These are phyloP conservation scores for Bursaphelenchus mucronatus DNA, from an alignment of 1,140 invertebrate species.

Conservation along the genomic window DNA sequence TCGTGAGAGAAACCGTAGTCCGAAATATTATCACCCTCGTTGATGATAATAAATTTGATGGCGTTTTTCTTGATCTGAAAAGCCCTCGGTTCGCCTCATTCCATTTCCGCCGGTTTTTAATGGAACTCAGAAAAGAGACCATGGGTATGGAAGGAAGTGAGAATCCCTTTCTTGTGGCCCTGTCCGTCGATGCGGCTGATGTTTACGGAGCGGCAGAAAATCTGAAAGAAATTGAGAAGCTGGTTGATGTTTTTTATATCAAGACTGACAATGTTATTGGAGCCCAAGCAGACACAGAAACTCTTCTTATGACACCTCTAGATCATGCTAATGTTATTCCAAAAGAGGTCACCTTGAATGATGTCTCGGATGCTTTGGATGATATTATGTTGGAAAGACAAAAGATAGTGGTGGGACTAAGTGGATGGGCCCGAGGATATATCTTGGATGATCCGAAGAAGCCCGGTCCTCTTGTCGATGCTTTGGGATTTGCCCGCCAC, in stretches of 20 bases:
- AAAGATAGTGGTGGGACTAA: constrained; percentile 10
- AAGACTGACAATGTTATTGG: constrained; percentile 10
- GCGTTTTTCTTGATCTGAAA: constrained; percentile 12
- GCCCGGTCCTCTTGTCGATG: background rate
- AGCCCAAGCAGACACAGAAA: background rate
- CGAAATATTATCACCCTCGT: background rate
- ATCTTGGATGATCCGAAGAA: background rate
- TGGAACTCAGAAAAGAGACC: constrained; percentile 6
- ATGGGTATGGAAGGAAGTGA: background rate
- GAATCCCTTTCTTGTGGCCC: background rate
- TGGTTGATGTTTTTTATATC: constrained; percentile 10
- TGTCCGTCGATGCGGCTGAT: background rate
- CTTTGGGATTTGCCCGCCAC: background rate
- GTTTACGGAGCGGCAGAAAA: constrained; percentile 1
- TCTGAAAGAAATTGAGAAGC: background rate
- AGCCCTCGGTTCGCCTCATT: background rate
- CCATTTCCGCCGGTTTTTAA: constrained; percentile 3
- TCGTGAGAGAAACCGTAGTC: background rate
- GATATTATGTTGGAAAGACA: background rate
- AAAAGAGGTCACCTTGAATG: too few species aligned
- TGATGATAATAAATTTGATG: constrained; percentile 10
- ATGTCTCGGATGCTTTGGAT: too few species aligned
- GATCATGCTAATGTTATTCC: too few species aligned
- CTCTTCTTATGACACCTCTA: background rate
- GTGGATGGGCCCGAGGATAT: constrained; percentile 7